Evolutionary conservation across 2,797 vertebrate species (phyloP).

Genomic region (Setipinna tenuifilis): DNA sequence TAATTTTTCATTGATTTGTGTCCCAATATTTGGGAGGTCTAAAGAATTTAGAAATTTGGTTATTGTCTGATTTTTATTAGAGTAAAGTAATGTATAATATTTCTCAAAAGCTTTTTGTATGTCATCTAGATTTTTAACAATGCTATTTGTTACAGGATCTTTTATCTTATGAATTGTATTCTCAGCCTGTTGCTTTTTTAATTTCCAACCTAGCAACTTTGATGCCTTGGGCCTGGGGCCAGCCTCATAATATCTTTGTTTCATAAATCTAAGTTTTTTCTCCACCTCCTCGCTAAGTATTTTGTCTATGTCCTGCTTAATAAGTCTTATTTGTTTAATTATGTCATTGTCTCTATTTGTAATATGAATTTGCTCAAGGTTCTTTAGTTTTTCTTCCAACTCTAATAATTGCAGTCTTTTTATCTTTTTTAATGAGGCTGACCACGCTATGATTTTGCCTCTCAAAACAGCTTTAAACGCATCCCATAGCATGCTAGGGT

Average conservation of each 20-base stretch:
- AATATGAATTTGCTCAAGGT: slow-evolving; percentile 26
- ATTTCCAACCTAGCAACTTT: slow-evolving; percentile 20
- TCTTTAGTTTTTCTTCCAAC: slow-evolving; percentile 14
- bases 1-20: background rate
- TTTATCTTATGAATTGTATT: slow-evolving; percentile 29
- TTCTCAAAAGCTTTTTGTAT: slow-evolving; percentile 21
- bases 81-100: background rate
- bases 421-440: background rate
- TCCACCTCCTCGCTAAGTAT: slow-evolving; percentile 9
- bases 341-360: background rate
- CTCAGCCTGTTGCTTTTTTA: slow-evolving; percentile 35
- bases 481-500: slow-evolving; percentile 29
- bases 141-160: slow-evolving; percentile 1
- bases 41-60: background rate
- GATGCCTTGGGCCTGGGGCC: background rate
- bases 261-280: slow-evolving; percentile 28
- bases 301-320: slow-evolving; percentile 14
- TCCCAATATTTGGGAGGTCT: background rate
- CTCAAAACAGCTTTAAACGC: slow-evolving; percentile 26
- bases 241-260: slow-evolving; percentile 24
- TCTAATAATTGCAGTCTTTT: background rate
- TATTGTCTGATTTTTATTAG: background rate
- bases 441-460: slow-evolving; percentile 19
- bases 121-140: background rate
- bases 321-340: background rate